Evolutionary conservation across 2,888 invertebrate species (phyloP), one percentile per base, ranked within the genome.

Genomic region (Aleiodes testaceus): DNA sequence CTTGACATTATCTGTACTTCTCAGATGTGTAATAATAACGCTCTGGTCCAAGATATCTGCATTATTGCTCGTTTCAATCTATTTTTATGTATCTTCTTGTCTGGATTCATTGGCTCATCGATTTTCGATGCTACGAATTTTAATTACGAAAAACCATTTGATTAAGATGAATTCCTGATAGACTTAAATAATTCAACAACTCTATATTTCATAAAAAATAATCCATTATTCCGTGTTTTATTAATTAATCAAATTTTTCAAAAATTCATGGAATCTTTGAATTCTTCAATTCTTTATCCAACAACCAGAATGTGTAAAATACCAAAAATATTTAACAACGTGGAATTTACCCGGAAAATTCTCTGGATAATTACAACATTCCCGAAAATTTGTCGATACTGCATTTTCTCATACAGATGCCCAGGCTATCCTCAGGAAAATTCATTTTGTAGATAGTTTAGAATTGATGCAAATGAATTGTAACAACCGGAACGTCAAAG

Each of bases 1-100:
- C 69, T 69, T 69, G 69, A 64, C 69, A 69, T 69, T 64, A 50
- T 69, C 42, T 18, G 49, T n/a, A 22, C 49, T 69, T 61, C 64
- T 52, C 52, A 69, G 52, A 26, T 44, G 45, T 44, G 64, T 69
- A 69, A 69, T 69, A 69, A 69, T 69, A 69, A 45, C 63, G 36
- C 42, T 52, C 20, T 5, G 20, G 42, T 42, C 44, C 42, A 14
- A 18, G 44, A 18, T 64, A 55, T 45, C 26, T 63, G 14, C 52
- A 63, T 55, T 65, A 70, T 55, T 65, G 26, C 55, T 26, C 22
- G 9, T 42, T 18, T 55, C 36, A 26, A 55, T 4, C 22, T 63
- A 45, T 67, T 63, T 55, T 55, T 47, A 65, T 52, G 30, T 14
- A n/a, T 61, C 26, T 50, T 18, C 14, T 16, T 14, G 36, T 30